Evolutionary conservation across 37 sponge, comb jelly and placozoan genomes (phyloP), one percentile per base, ranked within the genome.

Genomic region (Haliclona indistincta): DNA sequence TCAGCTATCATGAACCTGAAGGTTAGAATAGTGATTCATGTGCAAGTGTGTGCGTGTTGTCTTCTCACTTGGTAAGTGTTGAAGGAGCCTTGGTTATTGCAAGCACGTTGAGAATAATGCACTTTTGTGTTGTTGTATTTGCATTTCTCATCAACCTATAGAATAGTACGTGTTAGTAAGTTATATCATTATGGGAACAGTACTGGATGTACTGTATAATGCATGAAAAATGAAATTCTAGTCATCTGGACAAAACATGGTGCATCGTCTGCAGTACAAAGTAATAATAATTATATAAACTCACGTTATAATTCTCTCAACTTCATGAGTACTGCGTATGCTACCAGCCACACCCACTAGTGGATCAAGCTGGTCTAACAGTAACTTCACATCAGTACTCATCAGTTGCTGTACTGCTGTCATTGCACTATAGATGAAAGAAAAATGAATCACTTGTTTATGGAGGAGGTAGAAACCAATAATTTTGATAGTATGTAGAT

Each of bases 1-100:
- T 79, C 93, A 42, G 67, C 72, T 30, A 77, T 78, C 85, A 88
- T 80, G 22, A 92, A 84, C 70, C 93, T 92, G 64, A 1, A 44
- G 17, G 6, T 23, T n/a, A 25, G 38, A 23, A 68, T 26, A 65
- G 4, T 8, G 47, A 10, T 36, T 11, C 39, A 32, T 23, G 37
- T 8, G 30, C 37, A 29, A n/a, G 37, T 10, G 4, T 36, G 30
- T 29, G 49, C 38, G 20, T 40, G n/a, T n/a, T n/a, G n/a, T n/a
- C n/a, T n/a, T n/a, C 87, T 68, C 61, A 91, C 92, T 64, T 82
- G 4, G 70, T 36, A 10, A 91, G 68, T 33, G 86, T 91, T 20
- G 86, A 62, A 1, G 40, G 83, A 51, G 92, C 55, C 39, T 71
- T 86, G 17, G 92, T 91, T 8, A 83, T 79, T 36, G 73, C 82